phyloP scores from a whole-genome alignment of 53 echinoderm and acorn worm species.

The Holothuria scabra region DNA sequence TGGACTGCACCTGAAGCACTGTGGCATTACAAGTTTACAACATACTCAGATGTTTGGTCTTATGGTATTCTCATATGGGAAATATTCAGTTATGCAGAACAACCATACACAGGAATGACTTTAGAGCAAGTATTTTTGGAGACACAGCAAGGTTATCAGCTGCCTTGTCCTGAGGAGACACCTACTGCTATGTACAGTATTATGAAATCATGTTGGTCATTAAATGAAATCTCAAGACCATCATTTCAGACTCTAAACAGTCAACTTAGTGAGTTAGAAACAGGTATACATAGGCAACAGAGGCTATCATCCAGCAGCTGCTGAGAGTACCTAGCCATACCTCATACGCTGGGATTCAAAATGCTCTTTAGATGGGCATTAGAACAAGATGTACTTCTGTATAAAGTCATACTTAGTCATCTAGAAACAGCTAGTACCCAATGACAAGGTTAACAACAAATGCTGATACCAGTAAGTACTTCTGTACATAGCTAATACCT shows the following conservation, averaged over 20 bases:
- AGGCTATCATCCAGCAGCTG: conserved; percentile 32
- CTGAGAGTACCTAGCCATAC: too few relatives aligned
- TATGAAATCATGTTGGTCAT: conserved; percentile 82
- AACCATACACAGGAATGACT: conserved; percentile 83
- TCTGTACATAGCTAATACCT: too few relatives aligned
- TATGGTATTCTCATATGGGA: conserved; percentile 95
- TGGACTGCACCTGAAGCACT: conserved; percentile 97
- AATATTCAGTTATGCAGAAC: conserved; percentile 90
- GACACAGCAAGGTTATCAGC: conserved; percentile 78
- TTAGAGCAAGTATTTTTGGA: conserved; percentile 90
- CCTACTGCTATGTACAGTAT: conserved; percentile 69
- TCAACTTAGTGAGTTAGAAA: conserved; percentile 27
- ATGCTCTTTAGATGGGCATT: too few relatives aligned
- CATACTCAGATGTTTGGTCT: conserved; percentile 90
- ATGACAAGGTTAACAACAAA: too few relatives aligned
- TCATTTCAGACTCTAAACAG: conserved; percentile 67
- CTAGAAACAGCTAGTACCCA: too few relatives aligned
- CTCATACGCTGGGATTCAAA: too few relatives aligned
- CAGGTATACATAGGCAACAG: conserved; percentile 11
- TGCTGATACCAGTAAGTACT: too few relatives aligned
- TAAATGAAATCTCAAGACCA: conserved; percentile 62
- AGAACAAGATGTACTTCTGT: too few relatives aligned
- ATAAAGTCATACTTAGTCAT: too few relatives aligned
- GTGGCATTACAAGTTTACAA: conserved; percentile 91
- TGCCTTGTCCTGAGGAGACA: conserved; percentile 75